Evolutionary conservation across 2,113 vertebrate genomes (phyloP).

Genomic region (Sander lucioperca): DNA sequence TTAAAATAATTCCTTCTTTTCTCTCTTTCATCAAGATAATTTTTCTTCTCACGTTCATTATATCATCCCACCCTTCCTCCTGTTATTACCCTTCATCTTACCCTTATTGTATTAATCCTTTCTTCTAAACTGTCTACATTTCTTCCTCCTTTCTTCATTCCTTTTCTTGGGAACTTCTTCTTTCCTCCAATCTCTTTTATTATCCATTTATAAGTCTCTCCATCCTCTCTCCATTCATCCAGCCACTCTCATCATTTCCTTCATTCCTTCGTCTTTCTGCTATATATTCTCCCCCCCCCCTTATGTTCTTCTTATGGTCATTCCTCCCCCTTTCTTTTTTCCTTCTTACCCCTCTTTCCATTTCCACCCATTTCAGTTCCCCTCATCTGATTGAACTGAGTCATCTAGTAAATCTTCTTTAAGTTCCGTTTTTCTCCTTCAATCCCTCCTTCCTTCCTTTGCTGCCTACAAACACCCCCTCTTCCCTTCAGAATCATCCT

Average conservation of each 20-base stretch:
- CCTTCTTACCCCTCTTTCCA: not conserved
- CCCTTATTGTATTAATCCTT: not conserved
- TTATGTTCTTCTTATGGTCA: not conserved
- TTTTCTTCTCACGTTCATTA: not conserved
- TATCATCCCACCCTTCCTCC: not conserved
- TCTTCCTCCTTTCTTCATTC: too few species aligned
- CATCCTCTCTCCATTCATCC: not conserved
- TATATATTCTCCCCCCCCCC: not conserved
- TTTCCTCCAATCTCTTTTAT: not conserved
- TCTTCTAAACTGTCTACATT: not conserved
- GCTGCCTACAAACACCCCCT: not conserved
- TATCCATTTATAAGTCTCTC: not conserved
- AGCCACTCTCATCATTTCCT: not conserved
- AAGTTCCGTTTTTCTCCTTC: not conserved
- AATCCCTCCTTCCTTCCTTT: not conserved
- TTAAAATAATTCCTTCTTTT: not conserved
- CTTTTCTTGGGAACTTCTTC: not conserved
- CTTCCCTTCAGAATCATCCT: conserved; percentile 12
- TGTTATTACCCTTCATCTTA: not conserved
- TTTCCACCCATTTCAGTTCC: not conserved
- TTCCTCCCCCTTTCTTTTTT: not conserved
- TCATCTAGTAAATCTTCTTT: conserved; percentile 5
- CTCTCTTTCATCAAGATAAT: not conserved
- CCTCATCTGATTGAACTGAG: not conserved
- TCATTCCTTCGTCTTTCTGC: not conserved